Evolutionary conservation across 92 coral and sea anemone species (phyloP).

Genomic region (Desmophyllum pertusum): DNA sequence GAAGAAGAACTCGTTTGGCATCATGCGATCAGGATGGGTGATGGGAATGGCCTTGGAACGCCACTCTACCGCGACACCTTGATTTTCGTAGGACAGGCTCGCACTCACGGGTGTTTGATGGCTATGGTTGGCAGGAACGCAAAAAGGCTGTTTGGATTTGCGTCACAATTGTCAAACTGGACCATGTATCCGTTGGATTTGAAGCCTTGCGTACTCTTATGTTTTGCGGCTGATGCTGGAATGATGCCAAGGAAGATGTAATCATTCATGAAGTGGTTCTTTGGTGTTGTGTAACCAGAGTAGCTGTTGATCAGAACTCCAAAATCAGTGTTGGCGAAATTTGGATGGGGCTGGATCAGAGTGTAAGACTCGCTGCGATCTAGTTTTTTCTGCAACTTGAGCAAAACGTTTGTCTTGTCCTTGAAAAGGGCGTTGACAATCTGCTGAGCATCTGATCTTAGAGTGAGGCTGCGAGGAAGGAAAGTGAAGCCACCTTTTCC

Average conservation of each 20-base stretch:
- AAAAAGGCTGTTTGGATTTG: slow-evolving; percentile 63
- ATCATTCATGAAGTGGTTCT: slow-evolving; percentile 21
- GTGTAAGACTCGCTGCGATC: slow-evolving; percentile 39
- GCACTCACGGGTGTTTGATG: neutral
- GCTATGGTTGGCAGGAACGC: slow-evolving; percentile 58
- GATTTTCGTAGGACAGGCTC: neutral
- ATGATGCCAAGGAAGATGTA: slow-evolving; percentile 58
- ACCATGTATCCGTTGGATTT: slow-evolving; percentile 37
- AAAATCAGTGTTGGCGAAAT: neutral
- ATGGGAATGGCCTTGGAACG: neutral
- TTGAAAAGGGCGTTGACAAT: slow-evolving; percentile 46
- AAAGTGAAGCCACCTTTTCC: slow-evolving; percentile 64
- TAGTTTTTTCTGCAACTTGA: slow-evolving; percentile 43
- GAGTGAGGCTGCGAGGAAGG: slow-evolving; percentile 53
- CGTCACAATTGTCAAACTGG: slow-evolving; percentile 57
- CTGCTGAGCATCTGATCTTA: neutral
- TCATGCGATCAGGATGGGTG: neutral
- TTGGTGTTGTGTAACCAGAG: slow-evolving; percentile 60
- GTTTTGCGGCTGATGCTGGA: slow-evolving; percentile 20
- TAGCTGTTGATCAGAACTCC: slow-evolving; percentile 41
- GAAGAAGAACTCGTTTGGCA: neutral
- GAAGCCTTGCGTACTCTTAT: slow-evolving; percentile 46
- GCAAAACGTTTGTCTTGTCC: slow-evolving; percentile 52
- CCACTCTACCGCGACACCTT: neutral
- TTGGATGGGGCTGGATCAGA: slow-evolving; percentile 27